Evolutionary conservation across 23 tunicate genomes (phyloP), one percentile per base, ranked within the genome.

Genomic region (Trididemnum clinides): DNA sequence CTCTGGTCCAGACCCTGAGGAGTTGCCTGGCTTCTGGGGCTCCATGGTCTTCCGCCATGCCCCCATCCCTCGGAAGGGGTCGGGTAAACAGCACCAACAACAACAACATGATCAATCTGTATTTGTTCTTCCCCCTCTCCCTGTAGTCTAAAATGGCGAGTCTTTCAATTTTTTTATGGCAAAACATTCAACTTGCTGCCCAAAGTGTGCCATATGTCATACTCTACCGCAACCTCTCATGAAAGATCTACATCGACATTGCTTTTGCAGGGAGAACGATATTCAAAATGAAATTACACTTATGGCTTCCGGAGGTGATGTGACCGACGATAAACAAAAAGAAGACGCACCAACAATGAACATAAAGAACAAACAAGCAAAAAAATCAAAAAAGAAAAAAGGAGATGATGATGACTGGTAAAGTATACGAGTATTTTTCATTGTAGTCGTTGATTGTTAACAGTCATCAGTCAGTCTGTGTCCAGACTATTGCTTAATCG

Each of bases 321-420:
- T 19, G 10, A 64, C 30, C 71, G 10, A 23, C 7, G 54, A 21
- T 32, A 77, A 33, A 23, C 36, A 23, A 85, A 81, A 22, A 80
- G 39, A 51, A 85, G 80, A 85, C 51, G 51, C 49, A 0, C 86
- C 18, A 21, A 0, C 84, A 15, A 82, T 76, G 33, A 72, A 64
- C 22, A 58, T 63, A 31, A 58, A 82, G 64, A 82, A 34, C 18
- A 64, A 31, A 6, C 64, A 82, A 64, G 64, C 38, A 33, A 72
- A 72, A 7, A 72, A 72, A 64, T 57, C 63, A 26, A 39, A 39
- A 28, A 64, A 62, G 57, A 64, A 62, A 64, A 82, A 64, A 65
- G 34, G 76, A 26, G 28, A 34, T 33, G 78, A 84, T 72, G 81
- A 84, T 32, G 58, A 72, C 33, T 84, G 88, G 0, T 25, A 64